Percentiles rank a stretch among this genome's conserved stretches.
These are phyloP conservation scores for Drosophila auraria DNA, from an alignment of 1,140 invertebrate genomes.

Conservation along the genomic window DNA sequence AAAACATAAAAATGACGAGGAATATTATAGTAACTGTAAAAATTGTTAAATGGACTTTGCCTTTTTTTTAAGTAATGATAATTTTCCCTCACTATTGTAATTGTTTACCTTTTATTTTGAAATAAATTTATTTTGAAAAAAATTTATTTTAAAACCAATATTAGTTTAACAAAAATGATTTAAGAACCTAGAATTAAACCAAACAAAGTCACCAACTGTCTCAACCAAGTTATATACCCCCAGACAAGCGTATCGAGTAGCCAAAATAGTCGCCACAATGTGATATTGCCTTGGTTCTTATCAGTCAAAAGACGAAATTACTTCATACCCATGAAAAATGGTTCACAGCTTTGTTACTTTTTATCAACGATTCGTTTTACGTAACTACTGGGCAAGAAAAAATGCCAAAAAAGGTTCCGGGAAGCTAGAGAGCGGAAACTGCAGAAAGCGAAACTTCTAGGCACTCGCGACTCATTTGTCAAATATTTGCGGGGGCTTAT, in stretches of 20 bases:
- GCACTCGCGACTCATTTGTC: constrained; percentile 34
- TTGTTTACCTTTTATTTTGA: not conserved
- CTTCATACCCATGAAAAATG: constrained; percentile 37
- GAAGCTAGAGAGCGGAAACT: constrained; percentile 25
- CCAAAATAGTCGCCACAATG: constrained; percentile 9
- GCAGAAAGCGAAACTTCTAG: constrained; percentile 24
- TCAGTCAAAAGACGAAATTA: constrained; percentile 37
- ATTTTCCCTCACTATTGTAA: not conserved
- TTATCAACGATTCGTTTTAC: constrained; percentile 46
- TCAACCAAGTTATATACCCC: not conserved
- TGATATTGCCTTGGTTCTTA: constrained; percentile 35
- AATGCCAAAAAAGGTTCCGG: constrained; percentile 16
- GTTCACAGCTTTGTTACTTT: constrained; percentile 39
- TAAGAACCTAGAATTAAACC: not conserved
- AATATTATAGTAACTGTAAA: not conserved
- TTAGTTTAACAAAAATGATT: not conserved
- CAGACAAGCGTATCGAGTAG: constrained; percentile 20
- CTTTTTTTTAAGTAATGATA: not conserved
- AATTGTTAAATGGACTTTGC: not conserved
- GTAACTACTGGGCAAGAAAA: constrained; percentile 28
- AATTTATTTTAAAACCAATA: not conserved
- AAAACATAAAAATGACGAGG: too few species aligned
- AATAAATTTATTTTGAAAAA: not conserved
- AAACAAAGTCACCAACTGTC: not conserved
- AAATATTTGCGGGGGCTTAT: constrained; percentile 50